Percentiles rank a stretch among this genome's conserved stretches.
Conservation (phyloP, 2,888 invertebrate species). For the Folsomia candida region DNA sequence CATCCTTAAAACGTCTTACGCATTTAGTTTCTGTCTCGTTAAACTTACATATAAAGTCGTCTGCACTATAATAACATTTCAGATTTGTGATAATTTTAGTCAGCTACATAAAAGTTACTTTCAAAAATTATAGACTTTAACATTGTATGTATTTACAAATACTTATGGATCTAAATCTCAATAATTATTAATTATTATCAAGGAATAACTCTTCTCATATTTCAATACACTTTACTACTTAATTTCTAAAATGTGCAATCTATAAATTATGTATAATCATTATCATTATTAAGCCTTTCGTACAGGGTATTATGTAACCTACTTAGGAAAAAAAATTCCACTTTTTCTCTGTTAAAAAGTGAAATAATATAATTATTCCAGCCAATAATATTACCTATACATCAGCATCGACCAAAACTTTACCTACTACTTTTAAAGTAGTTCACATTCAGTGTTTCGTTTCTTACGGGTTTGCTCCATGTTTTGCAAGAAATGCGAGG, state of each 20-base stretch:
- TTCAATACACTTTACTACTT: background rate
- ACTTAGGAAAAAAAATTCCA: background rate
- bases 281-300: background rate
- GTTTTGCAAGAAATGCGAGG: no score
- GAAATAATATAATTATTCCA: background rate
- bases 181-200: no score
- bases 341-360: background rate
- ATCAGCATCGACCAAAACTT: background rate
- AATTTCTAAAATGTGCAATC: background rate
- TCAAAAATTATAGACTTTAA: no score
- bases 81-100: background rate
- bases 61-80: background rate
- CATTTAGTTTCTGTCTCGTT: background rate
- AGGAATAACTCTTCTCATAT: background rate
- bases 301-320: background rate
- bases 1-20: no score
- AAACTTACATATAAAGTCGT: background rate
- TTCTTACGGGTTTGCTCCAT: no score
- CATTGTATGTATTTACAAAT: no score
- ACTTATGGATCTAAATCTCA: no score
- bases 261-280: background rate
- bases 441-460: no score
- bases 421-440: no score
- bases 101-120: no score
- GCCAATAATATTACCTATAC: background rate